A percentile compares a stretch with the other conserved stretches of the same genome.
Evolutionary conservation across 2,113 vertebrate genomes (phyloP).

Genomic region (Rattus norvegicus): DNA sequence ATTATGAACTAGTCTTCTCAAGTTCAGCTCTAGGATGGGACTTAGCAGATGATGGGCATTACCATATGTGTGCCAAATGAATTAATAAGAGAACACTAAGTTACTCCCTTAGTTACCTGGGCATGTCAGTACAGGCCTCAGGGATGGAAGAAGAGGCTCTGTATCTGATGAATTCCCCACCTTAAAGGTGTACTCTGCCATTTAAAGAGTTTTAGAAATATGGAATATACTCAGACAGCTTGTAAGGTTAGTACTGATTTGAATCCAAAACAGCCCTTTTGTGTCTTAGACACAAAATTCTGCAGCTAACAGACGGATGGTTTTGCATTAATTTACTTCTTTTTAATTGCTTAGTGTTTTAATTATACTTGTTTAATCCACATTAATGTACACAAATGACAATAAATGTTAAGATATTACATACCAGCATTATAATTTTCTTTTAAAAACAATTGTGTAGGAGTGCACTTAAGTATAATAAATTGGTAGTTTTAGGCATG

Average conservation of each 20-base stretch:
- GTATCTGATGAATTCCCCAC: background rate
- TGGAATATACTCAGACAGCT: background rate
- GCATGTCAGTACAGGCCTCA: background rate
- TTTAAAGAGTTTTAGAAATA: background rate
- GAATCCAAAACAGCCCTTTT: background rate
- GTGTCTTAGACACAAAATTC: background rate
- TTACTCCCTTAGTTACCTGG: background rate
- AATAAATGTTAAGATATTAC: slow-evolving; percentile 74
- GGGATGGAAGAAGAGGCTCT: background rate
- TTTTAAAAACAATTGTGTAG: slow-evolving; percentile 5
- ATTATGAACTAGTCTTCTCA: background rate
- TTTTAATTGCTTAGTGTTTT: slow-evolving; percentile 54
- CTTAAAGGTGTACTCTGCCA: background rate
- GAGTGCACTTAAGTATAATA: background rate
- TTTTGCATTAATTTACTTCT: slow-evolving; percentile 50
- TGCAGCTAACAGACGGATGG: slow-evolving; percentile 11
- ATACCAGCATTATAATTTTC: slow-evolving; percentile 36
- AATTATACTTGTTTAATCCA: slow-evolving; percentile 64
- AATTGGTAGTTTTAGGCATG: background rate
- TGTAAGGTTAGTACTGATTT: background rate
- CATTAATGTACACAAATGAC: slow-evolving; percentile 31
- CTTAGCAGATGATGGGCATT: background rate
- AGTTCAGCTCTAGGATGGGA: background rate
- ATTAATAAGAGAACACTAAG: background rate
- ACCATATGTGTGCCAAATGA: background rate